Conservation (phyloP, 1,140 invertebrate genomes). For the Drosophila kanapiae region DNA sequence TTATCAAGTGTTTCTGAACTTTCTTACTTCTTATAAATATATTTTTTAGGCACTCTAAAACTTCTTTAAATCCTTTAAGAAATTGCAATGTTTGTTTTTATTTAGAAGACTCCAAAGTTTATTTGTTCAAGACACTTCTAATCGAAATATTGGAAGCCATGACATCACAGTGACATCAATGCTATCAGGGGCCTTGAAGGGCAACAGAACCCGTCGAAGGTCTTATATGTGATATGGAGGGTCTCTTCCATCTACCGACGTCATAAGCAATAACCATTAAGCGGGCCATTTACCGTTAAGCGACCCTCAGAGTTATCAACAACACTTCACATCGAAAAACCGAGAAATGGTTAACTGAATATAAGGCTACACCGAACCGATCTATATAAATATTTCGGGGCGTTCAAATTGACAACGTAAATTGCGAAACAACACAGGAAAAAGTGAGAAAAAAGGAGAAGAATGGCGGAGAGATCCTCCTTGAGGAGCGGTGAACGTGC, state of each 20-base stretch:
- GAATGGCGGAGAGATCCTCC: constrained; percentile 28
- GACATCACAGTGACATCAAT: constrained; percentile 33
- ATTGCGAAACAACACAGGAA: constrained; percentile 57
- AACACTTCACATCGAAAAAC: constrained; percentile 44
- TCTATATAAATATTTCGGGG: constrained; percentile 50
- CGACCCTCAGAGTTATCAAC: constrained; percentile 57
- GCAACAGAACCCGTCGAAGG: constrained; percentile 8
- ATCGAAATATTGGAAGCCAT: constrained; percentile 1
- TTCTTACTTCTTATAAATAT: neutral
- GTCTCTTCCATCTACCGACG: constrained; percentile 29
- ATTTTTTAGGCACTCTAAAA: no score
- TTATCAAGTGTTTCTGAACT: neutral
- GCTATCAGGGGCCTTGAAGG: constrained; percentile 25
- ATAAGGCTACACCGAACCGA: neutral
- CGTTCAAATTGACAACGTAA: constrained; percentile 81
- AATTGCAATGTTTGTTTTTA: neutral
- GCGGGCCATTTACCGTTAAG: constrained; percentile 52
- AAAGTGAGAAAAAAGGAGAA: neutral
- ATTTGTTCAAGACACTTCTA: neutral
- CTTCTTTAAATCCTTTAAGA: no score
- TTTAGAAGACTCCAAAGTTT: neutral
- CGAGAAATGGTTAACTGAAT: constrained; percentile 19
- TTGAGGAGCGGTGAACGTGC: constrained; percentile 34
- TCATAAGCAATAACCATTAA: constrained; percentile 72
- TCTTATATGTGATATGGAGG: constrained; percentile 26